These are phyloP conservation scores for Ataeniobius toweri DNA, from an alignment of 2,797 vertebrate species.

Conservation along the genomic window DNA sequence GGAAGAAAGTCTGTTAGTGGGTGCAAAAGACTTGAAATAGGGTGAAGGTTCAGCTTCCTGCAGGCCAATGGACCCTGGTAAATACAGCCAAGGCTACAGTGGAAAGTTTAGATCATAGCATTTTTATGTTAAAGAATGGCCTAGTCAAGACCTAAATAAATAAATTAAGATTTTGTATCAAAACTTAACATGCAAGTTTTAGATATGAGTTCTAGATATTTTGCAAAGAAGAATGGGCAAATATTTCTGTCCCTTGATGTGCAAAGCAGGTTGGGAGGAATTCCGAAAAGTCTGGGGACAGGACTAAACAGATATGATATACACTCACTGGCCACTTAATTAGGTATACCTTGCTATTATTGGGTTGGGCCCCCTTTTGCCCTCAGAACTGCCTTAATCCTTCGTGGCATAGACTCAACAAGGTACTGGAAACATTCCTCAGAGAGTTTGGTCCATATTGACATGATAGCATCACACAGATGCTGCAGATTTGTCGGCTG, in stretches of 20 bases:
- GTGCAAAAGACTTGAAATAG: no score
- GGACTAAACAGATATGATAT: neutral
- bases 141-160: neutral
- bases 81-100: neutral
- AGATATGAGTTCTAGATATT: neutral
- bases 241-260: neutral
- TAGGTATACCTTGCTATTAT: no score
- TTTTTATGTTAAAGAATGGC: neutral
- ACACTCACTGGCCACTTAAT: no score
- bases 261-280: neutral
- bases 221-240: neutral
- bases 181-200: neutral
- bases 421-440: no score
- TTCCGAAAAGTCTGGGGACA: neutral
- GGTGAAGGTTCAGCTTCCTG: no score
- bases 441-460: no score
- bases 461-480: no score
- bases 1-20: no score
- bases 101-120: neutral
- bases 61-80: neutral
- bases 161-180: neutral
- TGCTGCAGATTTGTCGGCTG: no score
- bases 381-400: no score
- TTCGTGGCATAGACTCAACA: no score
- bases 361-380: no score